Conservation (phyloP, 92 coral and sea anemone genomes). For the Diadumene lineata region DNA sequence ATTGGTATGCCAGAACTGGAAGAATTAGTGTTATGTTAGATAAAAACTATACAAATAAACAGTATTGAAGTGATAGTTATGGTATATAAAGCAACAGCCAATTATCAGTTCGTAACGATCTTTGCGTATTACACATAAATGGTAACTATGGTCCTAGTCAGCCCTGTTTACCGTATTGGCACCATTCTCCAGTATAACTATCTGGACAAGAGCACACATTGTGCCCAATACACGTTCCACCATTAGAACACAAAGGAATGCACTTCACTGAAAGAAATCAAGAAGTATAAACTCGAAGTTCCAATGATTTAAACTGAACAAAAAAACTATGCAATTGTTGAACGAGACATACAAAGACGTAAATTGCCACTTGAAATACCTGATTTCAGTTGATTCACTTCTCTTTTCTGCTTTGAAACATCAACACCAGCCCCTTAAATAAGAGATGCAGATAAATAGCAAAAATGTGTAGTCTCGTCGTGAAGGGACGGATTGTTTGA, state of each 20-base stretch:
- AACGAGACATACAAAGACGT: too few species aligned
- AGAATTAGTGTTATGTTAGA: too few species aligned
- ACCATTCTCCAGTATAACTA: conserved; percentile 65
- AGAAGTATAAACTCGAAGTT: neutral
- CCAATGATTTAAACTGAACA: neutral
- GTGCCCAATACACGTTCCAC: conserved; percentile 66
- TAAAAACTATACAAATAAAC: too few species aligned
- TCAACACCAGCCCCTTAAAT: neutral
- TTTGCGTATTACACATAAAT: neutral
- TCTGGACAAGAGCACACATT: conserved; percentile 69
- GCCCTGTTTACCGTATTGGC: conserved; percentile 60
- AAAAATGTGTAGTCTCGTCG: too few species aligned
- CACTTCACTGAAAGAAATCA: conserved; percentile 26
- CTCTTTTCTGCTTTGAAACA: neutral
- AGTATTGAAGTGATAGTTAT: too few species aligned
- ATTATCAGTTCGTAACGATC: neutral
- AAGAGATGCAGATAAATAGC: neutral
- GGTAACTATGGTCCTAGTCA: neutral
- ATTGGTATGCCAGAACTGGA: too few species aligned
- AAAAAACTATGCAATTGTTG: neutral
- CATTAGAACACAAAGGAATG: conserved; percentile 41
- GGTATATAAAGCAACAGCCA: too few species aligned
- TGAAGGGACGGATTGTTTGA: too few species aligned
- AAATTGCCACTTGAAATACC: too few species aligned
- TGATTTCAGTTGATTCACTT: neutral